Base-by-base conservation (phyloP, 1,140 invertebrate species). In the Arion vulgaris region DNA sequence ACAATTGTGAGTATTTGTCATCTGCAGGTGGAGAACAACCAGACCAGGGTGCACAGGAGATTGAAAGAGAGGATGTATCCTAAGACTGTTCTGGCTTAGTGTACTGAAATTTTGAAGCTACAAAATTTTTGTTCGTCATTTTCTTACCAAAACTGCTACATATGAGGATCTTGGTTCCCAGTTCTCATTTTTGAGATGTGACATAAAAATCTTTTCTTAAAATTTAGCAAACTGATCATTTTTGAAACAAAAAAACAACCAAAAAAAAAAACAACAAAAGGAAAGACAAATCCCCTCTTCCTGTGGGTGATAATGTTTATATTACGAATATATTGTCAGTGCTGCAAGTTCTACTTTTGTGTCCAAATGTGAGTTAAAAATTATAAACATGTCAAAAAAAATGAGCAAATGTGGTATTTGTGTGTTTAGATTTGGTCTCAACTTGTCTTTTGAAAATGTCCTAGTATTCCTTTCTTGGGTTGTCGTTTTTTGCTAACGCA, bases 1-100 rank as follows among this genome's bases (percentile, higher is more conserved):
- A 45, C 5, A 45, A 45, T 45, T 45, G 15, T 7, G 41, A 45
- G 5, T 45, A 7, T 72, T 77, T 32, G 78, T 53, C 79, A 34
- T 66, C 75, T 80, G 34, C 72, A 85, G 86, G 82, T 79, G 82
- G 76, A 53, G 85, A 88, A 17, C 84, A 87, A 68, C 86, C 41
- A 79, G 97, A 97, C 93, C 96, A 96, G 92, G 95, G 95, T 92
- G 94, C 96, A 90, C 96, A 97, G 93, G 96, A 98, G 93, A 96
- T 95, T 89, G 97, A 98, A 93, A 96, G 97, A 93, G 96, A 97
- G 78, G 91, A 91, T 73, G 89, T 84, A 73, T 91, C 91, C 83
- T 92, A 92, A 91, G 84, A 53, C 51, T 68, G 68, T 45, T 68
- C 74, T 74, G 71, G 49, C 4, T 81, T 81, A 81, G 80, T 62